Evolutionary conservation across 2,797 vertebrate species (phyloP).

Genomic region (Sebastes diploproa): DNA sequence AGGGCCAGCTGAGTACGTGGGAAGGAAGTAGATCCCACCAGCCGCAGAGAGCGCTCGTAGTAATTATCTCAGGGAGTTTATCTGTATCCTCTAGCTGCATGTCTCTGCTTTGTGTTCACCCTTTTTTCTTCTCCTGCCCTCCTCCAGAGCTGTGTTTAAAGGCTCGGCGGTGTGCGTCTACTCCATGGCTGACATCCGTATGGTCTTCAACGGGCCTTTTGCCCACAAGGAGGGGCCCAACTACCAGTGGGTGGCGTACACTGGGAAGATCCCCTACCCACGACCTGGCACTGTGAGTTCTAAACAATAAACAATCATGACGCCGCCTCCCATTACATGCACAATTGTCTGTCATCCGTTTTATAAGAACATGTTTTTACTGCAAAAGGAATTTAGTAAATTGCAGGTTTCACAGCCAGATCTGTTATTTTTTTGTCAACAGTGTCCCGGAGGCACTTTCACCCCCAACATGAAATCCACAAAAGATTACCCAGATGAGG

Average conservation of each 20-base stretch:
- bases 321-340: not conserved
- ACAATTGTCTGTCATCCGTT: not conserved
- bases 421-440: not conserved
- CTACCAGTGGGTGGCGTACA: conserved; percentile 99
- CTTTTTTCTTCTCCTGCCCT: conserved; percentile 3
- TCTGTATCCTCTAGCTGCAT: conserved; percentile 21
- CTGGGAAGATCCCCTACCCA: conserved; percentile 97
- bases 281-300: conserved; percentile 93
- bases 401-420: conserved; percentile 15
- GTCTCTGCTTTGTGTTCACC: conserved; percentile 23
- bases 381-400: conserved; percentile 11
- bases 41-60: conserved; percentile 35
- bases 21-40: conserved; percentile 55
- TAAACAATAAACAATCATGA: conserved; percentile 5
- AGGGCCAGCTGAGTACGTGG: conserved; percentile 53
- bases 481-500: conserved; percentile 98
- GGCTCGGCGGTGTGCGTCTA: conserved; percentile 98
- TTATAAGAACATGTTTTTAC: not conserved
- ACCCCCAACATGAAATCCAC: conserved; percentile 99
- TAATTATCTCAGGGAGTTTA: conserved; percentile 55
- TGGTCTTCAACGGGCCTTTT: conserved; percentile 98
- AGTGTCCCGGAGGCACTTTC: conserved; percentile 99
- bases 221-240: conserved; percentile 99
- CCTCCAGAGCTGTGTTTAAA: conserved; percentile 92
- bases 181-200: conserved; percentile 98